A percentile compares a stretch with the other conserved stretches of the same genome.
These are phyloP conservation scores for Pollimyrus isidori DNA, from an alignment of 2,113 vertebrate species.

Conservation along the genomic window DNA sequence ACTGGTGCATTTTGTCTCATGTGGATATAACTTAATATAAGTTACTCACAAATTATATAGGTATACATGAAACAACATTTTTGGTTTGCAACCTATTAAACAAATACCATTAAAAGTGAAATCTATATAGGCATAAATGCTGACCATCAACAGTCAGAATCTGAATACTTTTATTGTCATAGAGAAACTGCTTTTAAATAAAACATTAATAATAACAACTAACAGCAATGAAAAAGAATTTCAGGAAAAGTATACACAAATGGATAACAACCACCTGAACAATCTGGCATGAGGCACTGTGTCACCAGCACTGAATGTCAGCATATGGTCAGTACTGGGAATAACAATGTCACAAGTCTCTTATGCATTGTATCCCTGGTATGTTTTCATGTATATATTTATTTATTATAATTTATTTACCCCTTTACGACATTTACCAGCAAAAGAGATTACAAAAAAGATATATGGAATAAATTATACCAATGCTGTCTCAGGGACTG, in stretches of 20 bases:
- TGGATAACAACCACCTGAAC: background rate
- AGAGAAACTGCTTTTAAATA: background rate
- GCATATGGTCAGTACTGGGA: background rate
- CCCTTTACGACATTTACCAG: background rate
- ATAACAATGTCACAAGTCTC: background rate
- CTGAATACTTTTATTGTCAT: background rate
- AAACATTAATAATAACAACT: background rate
- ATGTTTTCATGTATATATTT: background rate
- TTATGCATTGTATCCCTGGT: background rate
- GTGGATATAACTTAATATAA: background rate
- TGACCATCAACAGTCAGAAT: background rate
- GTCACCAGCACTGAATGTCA: background rate
- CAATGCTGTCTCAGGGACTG: no score
- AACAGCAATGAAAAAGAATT: background rate
- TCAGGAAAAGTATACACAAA: background rate
- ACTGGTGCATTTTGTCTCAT: background rate
- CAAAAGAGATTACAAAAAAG: background rate
- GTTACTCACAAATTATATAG: background rate
- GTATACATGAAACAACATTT: background rate
- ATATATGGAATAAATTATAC: background rate
- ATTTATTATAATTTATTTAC: background rate
- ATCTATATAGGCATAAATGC: background rate
- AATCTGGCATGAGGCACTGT: background rate
- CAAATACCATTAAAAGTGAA: background rate
- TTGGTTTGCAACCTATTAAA: background rate